Percentiles rank a stretch among this genome's conserved stretches.
Evolutionary conservation across 2,113 vertebrate species (phyloP).

Genomic region (Rhineura floridana): DNA sequence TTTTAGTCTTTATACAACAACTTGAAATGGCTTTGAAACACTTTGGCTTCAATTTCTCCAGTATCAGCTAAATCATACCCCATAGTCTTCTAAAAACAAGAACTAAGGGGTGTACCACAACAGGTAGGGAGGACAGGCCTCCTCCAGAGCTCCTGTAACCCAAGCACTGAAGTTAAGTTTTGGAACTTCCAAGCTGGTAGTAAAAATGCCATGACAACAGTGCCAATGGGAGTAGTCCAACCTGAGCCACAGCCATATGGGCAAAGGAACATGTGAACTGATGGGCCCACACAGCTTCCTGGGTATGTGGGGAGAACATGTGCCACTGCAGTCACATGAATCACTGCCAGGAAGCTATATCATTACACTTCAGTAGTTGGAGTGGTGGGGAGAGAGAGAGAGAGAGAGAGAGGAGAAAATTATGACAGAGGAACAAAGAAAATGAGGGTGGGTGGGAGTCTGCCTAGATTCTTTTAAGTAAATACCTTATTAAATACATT

Average conservation of each 20-base stretch:
- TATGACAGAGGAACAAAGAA: neutral
- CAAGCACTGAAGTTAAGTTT: neutral
- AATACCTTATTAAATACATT: neutral
- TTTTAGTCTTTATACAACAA: neutral
- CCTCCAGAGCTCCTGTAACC: neutral
- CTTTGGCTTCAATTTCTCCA: neutral
- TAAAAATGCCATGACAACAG: neutral
- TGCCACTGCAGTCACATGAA: too few relatives aligned
- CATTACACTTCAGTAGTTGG: too few relatives aligned
- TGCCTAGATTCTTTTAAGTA: neutral
- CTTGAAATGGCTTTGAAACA: neutral
- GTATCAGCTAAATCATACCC: neutral
- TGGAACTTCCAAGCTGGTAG: neutral
- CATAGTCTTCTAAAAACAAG: neutral
- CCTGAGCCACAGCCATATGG: neutral
- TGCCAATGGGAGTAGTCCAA: too few relatives aligned
- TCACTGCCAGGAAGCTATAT: neutral
- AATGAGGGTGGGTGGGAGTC: too few relatives aligned
- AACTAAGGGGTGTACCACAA: neutral
- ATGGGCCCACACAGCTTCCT: neutral
- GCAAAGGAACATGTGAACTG: neutral
- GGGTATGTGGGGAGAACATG: neutral
- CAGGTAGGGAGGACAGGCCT: neutral
- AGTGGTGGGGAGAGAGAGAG: neutral
- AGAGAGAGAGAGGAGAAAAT: neutral